These are phyloP conservation scores for Agrochola litura DNA, from an alignment of 2,888 invertebrate genomes.

Conservation along the genomic window DNA sequence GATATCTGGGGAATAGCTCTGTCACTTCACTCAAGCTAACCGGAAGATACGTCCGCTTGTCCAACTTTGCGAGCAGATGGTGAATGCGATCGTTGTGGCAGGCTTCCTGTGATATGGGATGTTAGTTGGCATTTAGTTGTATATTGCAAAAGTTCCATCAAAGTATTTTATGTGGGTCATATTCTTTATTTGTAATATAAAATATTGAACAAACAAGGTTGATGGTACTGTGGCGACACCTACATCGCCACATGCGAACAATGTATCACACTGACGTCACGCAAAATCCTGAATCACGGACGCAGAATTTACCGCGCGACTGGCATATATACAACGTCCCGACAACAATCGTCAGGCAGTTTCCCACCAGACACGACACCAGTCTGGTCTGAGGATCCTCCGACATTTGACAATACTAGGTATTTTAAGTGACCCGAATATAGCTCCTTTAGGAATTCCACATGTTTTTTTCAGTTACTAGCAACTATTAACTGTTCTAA, in stretches of 20 bases:
- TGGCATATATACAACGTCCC: too few species aligned
- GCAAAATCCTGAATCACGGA: too few species aligned
- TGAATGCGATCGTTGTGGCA: slow-evolving; percentile 36
- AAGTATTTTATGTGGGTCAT: slow-evolving; percentile 2
- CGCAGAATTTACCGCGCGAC: too few species aligned
- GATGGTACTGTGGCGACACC: neutral
- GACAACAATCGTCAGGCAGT: too few species aligned
- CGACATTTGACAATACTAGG: neutral
- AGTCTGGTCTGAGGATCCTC: too few species aligned
- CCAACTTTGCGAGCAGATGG: slow-evolving; percentile 59
- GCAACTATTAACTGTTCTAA: neutral
- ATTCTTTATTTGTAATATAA: neutral
- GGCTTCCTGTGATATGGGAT: slow-evolving; percentile 23
- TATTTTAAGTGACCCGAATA: neutral
- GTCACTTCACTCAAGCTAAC: slow-evolving; percentile 58
- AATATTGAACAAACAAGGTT: neutral
- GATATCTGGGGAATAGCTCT: slow-evolving; percentile 59
- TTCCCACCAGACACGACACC: too few species aligned
- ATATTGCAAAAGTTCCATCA: slow-evolving; percentile 39
- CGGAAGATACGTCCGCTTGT: slow-evolving; percentile 59
- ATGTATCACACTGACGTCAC: too few species aligned
- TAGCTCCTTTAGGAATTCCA: slow-evolving; percentile 3
- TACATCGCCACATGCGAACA: too few species aligned
- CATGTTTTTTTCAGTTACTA: neutral
- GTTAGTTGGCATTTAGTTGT: slow-evolving; percentile 16